These are phyloP conservation scores for Pharmacophagus antenor DNA, from an alignment of 2,888 invertebrate species.

Conservation along the genomic window DNA sequence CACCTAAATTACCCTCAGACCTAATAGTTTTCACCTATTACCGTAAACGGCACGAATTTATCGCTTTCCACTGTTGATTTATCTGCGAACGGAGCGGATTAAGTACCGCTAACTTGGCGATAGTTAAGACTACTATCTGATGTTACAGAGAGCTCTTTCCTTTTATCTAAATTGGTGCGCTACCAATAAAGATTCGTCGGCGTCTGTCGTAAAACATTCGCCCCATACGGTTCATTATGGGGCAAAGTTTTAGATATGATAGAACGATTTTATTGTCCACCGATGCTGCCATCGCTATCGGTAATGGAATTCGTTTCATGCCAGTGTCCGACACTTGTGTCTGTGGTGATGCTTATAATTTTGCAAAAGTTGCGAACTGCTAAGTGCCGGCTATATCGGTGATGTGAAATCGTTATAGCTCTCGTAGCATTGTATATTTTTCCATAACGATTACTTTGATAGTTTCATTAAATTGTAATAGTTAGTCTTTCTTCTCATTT, in stretches of 20 bases:
- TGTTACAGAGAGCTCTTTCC: constrained; percentile 79
- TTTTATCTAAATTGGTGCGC: constrained; percentile 81
- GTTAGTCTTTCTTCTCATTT: neutral
- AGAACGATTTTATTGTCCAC: constrained; percentile 79
- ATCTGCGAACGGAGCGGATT: constrained; percentile 73
- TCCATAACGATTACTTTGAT: constrained; percentile 2
- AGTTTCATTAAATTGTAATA: neutral
- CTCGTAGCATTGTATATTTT: constrained; percentile 14
- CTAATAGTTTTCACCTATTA: constrained; percentile 81
- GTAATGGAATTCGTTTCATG: constrained; percentile 69
- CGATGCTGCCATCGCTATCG: constrained; percentile 78
- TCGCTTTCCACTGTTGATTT: constrained; percentile 78
- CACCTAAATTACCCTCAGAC: constrained; percentile 67
- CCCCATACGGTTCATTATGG: constrained; percentile 81
- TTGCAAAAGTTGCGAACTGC: constrained; percentile 48
- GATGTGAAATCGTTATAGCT: constrained; percentile 19
- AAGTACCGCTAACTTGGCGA: constrained; percentile 81
- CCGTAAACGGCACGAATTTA: constrained; percentile 72
- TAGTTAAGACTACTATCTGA: constrained; percentile 80
- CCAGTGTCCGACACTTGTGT: constrained; percentile 46
- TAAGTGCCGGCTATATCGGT: constrained; percentile 18
- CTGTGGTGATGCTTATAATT: constrained; percentile 48
- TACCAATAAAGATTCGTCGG: constrained; percentile 80
- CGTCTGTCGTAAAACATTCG: constrained; percentile 79
- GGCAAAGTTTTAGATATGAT: constrained; percentile 80